Evolutionary conservation across 1,140 invertebrate genomes (phyloP).

Genomic region (Bombus confusus): DNA sequence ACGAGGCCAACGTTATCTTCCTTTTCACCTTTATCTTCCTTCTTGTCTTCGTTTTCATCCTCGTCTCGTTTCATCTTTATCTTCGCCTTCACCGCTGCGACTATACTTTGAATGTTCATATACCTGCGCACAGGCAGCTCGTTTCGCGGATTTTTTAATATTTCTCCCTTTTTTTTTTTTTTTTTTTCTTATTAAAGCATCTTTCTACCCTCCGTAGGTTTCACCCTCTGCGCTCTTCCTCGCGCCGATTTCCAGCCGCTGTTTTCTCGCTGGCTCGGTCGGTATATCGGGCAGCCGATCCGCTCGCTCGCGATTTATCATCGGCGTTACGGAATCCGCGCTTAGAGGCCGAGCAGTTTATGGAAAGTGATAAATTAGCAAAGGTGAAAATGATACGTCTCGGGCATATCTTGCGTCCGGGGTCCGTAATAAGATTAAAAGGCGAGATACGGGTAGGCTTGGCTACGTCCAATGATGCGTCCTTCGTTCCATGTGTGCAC

Average conservation of each 20-base stretch:
- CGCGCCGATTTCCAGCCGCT: neutral
- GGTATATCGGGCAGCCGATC: slow-evolving; percentile 26
- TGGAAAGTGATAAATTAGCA: slow-evolving; percentile 73
- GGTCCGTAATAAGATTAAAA: slow-evolving; percentile 77
- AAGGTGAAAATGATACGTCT: slow-evolving; percentile 74
- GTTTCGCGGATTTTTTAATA: too few species aligned
- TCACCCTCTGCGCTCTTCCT: too few species aligned
- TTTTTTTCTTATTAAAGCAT: too few species aligned
- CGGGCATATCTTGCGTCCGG: slow-evolving; percentile 68
- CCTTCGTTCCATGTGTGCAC: slow-evolving; percentile 22
- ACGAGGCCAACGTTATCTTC: neutral
- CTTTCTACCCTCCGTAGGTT: too few species aligned
- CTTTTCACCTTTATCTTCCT: neutral
- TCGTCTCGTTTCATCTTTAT: too few species aligned
- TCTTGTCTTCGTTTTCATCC: neutral
- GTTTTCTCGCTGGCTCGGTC: slow-evolving; percentile 16
- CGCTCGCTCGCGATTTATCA: slow-evolving; percentile 61
- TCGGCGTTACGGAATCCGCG: slow-evolving; percentile 59
- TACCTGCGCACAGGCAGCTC: too few species aligned
- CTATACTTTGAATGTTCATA: too few species aligned
- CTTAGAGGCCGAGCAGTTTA: slow-evolving; percentile 62
- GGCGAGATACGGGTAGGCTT: slow-evolving; percentile 70
- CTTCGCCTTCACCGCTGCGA: too few species aligned
- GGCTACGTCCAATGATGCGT: slow-evolving; percentile 45
- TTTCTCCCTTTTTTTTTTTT: too few species aligned